A percentile compares a stretch with the other conserved stretches of the same genome.
phyloP scores from a whole-genome alignment of 2,888 invertebrate species.

The Cantharis lateralis region DNA sequence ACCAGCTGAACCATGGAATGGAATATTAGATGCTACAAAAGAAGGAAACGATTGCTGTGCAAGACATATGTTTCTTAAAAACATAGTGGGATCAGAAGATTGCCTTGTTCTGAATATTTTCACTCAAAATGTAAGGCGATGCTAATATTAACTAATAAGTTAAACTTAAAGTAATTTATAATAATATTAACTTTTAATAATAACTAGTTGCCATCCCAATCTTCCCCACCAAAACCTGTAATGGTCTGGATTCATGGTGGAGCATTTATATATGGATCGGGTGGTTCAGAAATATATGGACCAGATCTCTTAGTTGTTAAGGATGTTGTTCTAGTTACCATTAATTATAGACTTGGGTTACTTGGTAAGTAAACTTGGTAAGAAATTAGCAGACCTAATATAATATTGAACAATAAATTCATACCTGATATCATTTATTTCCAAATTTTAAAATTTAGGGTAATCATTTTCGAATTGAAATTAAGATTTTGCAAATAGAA shows the following conservation, averaged over 20 bases:
- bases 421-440: too few species aligned
- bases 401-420: too few species aligned
- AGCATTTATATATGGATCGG: slow-evolving; percentile 41
- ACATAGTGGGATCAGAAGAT: slow-evolving; percentile 58
- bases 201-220: slow-evolving; percentile 10
- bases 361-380: slow-evolving; percentile 20
- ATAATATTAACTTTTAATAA: neutral
- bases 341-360: slow-evolving; percentile 35
- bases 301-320: slow-evolving; percentile 32
- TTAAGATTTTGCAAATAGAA: too few species aligned
- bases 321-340: slow-evolving; percentile 31
- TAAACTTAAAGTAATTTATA: neutral
- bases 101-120: slow-evolving; percentile 61
- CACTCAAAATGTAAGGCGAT: slow-evolving; percentile 46
- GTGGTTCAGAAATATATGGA: slow-evolving; percentile 20
- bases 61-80: neutral
- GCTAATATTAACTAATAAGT: neutral
- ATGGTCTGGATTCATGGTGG: slow-evolving; percentile 44
- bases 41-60: slow-evolving; percentile 42
- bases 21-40: slow-evolving; percentile 47
- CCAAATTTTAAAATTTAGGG: too few species aligned
- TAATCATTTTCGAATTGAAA: too few species aligned
- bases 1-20: slow-evolving; percentile 50
- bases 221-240: slow-evolving; percentile 30
- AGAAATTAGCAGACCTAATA: too few species aligned